Evolutionary conservation across 2,797 vertebrate genomes (phyloP).

Genomic region (Cheracebus regulus): DNA sequence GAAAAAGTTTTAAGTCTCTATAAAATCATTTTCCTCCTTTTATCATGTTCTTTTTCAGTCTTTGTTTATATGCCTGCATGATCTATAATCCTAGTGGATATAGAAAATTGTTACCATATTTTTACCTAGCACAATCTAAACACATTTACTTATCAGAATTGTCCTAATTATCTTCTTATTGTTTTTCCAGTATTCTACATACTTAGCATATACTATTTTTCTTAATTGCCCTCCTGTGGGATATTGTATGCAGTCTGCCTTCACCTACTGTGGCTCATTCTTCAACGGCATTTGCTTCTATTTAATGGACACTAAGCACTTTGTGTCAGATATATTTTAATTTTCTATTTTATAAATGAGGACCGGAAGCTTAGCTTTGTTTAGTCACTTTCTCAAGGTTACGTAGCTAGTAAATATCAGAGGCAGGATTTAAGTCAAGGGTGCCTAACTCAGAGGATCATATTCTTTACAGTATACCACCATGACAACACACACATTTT

Average conservation of each 20-base stretch:
- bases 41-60: not conserved
- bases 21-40: not conserved
- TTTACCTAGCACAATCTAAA: not conserved
- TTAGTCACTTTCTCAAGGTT: not conserved
- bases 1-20: not conserved
- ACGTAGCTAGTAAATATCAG: no score
- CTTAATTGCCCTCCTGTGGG: not conserved
- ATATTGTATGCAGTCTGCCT: not conserved
- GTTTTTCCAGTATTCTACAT: not conserved
- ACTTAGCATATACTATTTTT: not conserved
- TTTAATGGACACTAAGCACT: not conserved
- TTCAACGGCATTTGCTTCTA: not conserved
- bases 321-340: no score
- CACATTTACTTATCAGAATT: not conserved
- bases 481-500: no score
- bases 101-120: not conserved
- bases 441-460: no score
- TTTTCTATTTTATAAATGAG: not conserved
- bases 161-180: not conserved
- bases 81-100: not conserved
- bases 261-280: fast-evolving
- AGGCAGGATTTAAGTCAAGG: not conserved
- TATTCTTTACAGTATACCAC: not conserved
- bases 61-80: not conserved
- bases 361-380: not conserved